These are phyloP conservation scores for Silurus meridionalis DNA, from an alignment of 2,113 vertebrate species.

Conservation along the genomic window DNA sequence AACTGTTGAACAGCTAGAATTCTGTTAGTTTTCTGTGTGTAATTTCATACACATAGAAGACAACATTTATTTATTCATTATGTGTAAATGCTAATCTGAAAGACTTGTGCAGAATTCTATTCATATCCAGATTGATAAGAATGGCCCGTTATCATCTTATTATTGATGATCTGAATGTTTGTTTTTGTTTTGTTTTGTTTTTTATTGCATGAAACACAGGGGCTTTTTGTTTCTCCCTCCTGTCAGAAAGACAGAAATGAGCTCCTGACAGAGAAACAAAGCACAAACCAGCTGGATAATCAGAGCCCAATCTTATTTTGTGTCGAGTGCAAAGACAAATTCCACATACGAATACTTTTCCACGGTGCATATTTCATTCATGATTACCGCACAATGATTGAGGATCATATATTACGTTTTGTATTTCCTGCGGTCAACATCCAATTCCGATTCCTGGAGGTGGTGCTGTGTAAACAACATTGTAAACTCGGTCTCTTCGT, in stretches of 20 bases:
- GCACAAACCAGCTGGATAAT: conserved; percentile 27
- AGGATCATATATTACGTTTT: background rate
- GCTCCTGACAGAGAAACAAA: background rate
- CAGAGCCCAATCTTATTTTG: conserved; percentile 14
- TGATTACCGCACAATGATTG: conserved; percentile 20
- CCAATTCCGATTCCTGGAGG: background rate
- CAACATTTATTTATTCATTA: background rate
- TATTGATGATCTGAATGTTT: too few relatives aligned
- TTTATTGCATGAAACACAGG: conserved; percentile 7
- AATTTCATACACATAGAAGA: too few relatives aligned
- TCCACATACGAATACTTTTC: conserved; percentile 21
- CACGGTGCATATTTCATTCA: conserved; percentile 14
- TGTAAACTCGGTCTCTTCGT: background rate
- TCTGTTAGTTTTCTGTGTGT: too few relatives aligned
- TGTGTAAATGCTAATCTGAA: background rate
- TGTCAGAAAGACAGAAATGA: background rate
- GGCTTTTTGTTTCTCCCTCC: background rate
- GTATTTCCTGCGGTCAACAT: background rate
- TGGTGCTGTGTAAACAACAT: background rate
- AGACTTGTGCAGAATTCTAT: background rate
- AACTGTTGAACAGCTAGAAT: too few relatives aligned
- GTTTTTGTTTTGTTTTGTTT: background rate
- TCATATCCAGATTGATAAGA: background rate
- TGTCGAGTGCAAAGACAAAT: conserved; percentile 4
- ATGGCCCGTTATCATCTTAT: background rate